Percentiles rank a stretch among this genome's conserved stretches.
Evolutionary conservation across 2,113 vertebrate species (phyloP).

Genomic region (Clinocottus analis): DNA sequence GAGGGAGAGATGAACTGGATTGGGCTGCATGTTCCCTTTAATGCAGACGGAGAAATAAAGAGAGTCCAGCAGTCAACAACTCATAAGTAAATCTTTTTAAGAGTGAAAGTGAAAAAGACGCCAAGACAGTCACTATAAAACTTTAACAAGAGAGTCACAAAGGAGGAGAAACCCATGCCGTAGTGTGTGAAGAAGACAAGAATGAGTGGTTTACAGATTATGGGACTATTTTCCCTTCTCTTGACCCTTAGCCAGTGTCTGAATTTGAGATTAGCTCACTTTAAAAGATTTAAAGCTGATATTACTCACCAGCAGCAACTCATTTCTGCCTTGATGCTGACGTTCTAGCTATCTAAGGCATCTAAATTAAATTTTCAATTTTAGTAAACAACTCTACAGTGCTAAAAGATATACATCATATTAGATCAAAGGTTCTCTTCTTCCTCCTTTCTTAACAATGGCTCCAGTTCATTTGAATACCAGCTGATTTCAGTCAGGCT

Average conservation of each 20-base stretch:
- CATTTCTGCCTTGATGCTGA: constrained; percentile 53
- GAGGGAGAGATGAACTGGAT: constrained; percentile 60
- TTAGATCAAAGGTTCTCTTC: constrained; percentile 63
- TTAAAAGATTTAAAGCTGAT: constrained; percentile 51
- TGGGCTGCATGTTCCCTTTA: constrained; percentile 47
- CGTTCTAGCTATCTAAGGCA: constrained; percentile 37
- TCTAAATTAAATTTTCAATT: constrained; percentile 61
- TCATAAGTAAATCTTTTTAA: constrained; percentile 72
- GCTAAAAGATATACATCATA: constrained; percentile 46
- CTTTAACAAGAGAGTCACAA: constrained; percentile 39
- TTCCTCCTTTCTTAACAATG: constrained; percentile 39
- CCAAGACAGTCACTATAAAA: constrained; percentile 45
- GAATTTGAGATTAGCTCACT: constrained; percentile 62
- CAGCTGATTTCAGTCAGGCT: constrained; percentile 43
- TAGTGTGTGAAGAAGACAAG: constrained; percentile 12
- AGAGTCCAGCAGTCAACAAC: constrained; percentile 68
- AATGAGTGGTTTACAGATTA: constrained; percentile 43
- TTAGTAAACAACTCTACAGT: constrained; percentile 62
- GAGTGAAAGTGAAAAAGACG: constrained; percentile 52
- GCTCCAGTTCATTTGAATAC: constrained; percentile 50
- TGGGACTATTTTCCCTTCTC: constrained; percentile 37
- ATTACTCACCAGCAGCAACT: constrained; percentile 46
- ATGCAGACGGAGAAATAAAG: constrained; percentile 66
- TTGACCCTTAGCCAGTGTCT: constrained; percentile 40
- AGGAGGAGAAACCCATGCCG: constrained; percentile 19